Evolutionary conservation across 2,888 invertebrate genomes (phyloP).

Genomic region (Agrochola litura): DNA sequence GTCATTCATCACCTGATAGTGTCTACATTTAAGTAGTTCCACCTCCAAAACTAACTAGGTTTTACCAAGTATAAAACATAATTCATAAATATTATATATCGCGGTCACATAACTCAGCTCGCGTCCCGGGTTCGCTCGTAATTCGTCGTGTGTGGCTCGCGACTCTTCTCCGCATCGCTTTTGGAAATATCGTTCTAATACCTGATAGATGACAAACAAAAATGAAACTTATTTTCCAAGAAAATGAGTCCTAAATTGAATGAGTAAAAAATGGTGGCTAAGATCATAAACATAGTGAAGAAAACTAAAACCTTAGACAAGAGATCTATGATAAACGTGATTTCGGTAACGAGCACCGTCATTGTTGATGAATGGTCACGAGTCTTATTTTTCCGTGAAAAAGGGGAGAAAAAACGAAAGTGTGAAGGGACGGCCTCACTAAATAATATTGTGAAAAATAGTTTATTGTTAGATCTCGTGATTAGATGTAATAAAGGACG

Average conservation of each 20-base stretch:
- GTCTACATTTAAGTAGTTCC: slow-evolving; percentile 42
- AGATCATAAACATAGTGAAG: slow-evolving; percentile 61
- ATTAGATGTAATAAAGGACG: slow-evolving; percentile 85
- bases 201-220: slow-evolving; percentile 64
- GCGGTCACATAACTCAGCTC: slow-evolving; percentile 85
- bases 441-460: slow-evolving; percentile 88
- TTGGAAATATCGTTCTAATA: slow-evolving; percentile 76
- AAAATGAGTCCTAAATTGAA: slow-evolving; percentile 69
- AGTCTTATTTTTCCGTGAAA: slow-evolving; percentile 85
- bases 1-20: slow-evolving; percentile 44
- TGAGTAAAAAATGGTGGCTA: slow-evolving; percentile 60
- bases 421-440: slow-evolving; percentile 82
- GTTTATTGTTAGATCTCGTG: slow-evolving; percentile 89
- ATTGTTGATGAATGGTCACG: slow-evolving; percentile 85
- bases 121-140: slow-evolving; percentile 85
- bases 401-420: slow-evolving; percentile 82
- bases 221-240: slow-evolving; percentile 63
- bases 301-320: slow-evolving; percentile 87
- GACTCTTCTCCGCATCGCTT: slow-evolving; percentile 81
- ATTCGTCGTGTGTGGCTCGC: slow-evolving; percentile 90
- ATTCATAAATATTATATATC: slow-evolving; percentile 86
- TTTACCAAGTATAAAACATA: slow-evolving; percentile 81
- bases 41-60: slow-evolving; percentile 71
- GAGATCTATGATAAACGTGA: slow-evolving; percentile 90
- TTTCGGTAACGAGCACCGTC: slow-evolving; percentile 87